These are phyloP conservation scores for Ophiodon elongatus DNA, from an alignment of 2,113 vertebrate species.

Conservation along the genomic window DNA sequence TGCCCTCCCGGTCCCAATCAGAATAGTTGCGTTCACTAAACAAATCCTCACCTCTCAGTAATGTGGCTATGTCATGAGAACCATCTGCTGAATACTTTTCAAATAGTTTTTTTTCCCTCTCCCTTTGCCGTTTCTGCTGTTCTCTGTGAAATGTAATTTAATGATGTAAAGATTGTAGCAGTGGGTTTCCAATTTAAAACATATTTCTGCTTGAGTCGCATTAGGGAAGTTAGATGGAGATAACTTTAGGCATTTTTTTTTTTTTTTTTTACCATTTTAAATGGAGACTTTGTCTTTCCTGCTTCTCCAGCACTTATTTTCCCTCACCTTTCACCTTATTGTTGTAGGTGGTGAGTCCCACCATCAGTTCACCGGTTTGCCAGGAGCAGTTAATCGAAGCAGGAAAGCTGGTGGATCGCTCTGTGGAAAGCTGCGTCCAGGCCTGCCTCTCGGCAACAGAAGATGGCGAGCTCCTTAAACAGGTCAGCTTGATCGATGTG, in stretches of 20 bases:
- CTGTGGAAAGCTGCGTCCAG: slow-evolving; percentile 95
- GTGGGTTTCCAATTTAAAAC: not conserved
- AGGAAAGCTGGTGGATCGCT: slow-evolving; percentile 95
- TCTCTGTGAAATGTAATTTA: slow-evolving; percentile 13
- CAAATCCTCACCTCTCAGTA: slow-evolving; percentile 35
- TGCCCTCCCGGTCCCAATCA: slow-evolving; percentile 36
- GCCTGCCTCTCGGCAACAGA: slow-evolving; percentile 95
- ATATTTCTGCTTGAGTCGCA: not conserved
- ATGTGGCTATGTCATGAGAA: slow-evolving; percentile 17
- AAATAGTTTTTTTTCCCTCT: not conserved
- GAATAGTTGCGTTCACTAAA: slow-evolving; percentile 50
- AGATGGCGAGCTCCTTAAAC: slow-evolving; percentile 92
- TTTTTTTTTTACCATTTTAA: not conserved
- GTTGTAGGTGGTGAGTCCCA: slow-evolving; percentile 95
- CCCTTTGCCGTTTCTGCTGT: not conserved
- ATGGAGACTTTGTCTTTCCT: not conserved
- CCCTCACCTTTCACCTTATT: not conserved
- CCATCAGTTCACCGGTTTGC: slow-evolving; percentile 97
- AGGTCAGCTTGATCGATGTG: slow-evolving; percentile 80
- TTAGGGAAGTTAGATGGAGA: not conserved
- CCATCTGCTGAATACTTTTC: slow-evolving; percentile 25
- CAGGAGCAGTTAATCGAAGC: slow-evolving; percentile 98
- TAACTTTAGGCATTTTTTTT: not conserved
- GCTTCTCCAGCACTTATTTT: not conserved
- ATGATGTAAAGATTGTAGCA: not conserved